Evolutionary conservation across 2,113 vertebrate genomes (phyloP), one percentile per base, ranked within the genome.

Genomic region (Hypocryptadius cinnamomeus): DNA sequence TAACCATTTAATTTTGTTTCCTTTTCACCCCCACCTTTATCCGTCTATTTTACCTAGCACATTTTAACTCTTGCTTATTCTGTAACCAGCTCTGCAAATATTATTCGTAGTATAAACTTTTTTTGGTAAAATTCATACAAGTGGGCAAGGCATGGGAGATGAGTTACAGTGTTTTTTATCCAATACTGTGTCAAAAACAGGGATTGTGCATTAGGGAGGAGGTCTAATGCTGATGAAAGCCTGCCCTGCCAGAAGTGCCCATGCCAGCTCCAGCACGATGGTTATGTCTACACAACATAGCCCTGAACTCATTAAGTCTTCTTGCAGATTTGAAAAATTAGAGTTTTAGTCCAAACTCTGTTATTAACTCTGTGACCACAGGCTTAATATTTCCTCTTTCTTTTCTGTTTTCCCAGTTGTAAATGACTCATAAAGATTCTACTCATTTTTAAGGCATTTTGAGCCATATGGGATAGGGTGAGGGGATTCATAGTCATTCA

Each of bases 251-350:
- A 61, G 21, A 81, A 45, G 42, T 25, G 18, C 21, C 77, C 30
- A 14, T 0, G 0, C 21, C 66, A 87, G 33, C 63, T 64, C 80
- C 44, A 68, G 33, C 12, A 59, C 0, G 0, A 25, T 14, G 23
- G 7, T 27, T 53, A 18, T 28, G 33, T 42, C 51, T 30, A 8
- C 16, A 37, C 79, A 56, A 8, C 42, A 31, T 33, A 63, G n/a
- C 20, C 66, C 57, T 45, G 30, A 74, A n/a, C 27, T 60, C 39
- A 47, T 30, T 50, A 44, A 40, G 6, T 60, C 21, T 59, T 51
- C 33, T 68, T 37, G 15, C 8, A 66, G 21, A 14, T 79, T 79
- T 64, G 35, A 81, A 91, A 91, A 71, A 47, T 31, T 3, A 50
- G 16, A 15, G 13, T 20, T 74, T 74, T 71, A 45, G 35, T 74